Percentiles rank a stretch among this genome's conserved stretches.
phyloP scores from a whole-genome alignment of 2,113 vertebrate species.

The Lycaon pictus region DNA sequence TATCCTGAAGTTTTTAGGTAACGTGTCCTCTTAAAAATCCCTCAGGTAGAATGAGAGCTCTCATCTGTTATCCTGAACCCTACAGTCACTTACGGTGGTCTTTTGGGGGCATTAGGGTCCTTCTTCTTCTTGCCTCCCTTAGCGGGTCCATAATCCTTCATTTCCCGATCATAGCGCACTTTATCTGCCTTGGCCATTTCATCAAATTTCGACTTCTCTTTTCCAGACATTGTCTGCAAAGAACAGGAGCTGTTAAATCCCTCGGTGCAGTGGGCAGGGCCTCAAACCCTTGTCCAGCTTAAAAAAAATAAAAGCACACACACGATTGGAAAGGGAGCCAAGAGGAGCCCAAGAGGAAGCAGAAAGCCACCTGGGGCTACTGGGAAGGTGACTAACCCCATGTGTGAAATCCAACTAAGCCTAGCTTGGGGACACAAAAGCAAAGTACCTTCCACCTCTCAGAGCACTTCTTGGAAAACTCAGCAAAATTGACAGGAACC shows the following conservation, averaged over 20 bases:
- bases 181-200: conserved; percentile 95
- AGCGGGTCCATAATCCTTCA: conserved; percentile 93
- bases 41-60: background rate
- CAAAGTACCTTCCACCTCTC: conserved; percentile 81
- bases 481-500: conserved; percentile 93
- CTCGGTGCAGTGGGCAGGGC: background rate
- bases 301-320: background rate
- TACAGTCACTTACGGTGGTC: conserved; percentile 90
- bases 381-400: background rate
- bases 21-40: background rate
- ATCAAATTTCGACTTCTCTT: conserved; percentile 94
- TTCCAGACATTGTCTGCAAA: conserved; percentile 92
- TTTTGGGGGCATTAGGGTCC: conserved; percentile 93
- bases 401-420: background rate
- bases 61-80: background rate
- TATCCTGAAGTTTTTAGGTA: background rate
- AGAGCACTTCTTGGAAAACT: conserved; percentile 95
- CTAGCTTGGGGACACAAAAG: background rate
- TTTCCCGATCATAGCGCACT: conserved; percentile 94
- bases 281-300: background rate
- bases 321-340: background rate
- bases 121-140: conserved; percentile 94
- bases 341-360: background rate
- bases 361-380: background rate
- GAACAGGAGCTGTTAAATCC: conserved; percentile 32